A percentile compares a stretch with the other conserved stretches of the same genome.
Conservation (phyloP, 1,140 invertebrate genomes). For the Coptotermes formosanus region DNA sequence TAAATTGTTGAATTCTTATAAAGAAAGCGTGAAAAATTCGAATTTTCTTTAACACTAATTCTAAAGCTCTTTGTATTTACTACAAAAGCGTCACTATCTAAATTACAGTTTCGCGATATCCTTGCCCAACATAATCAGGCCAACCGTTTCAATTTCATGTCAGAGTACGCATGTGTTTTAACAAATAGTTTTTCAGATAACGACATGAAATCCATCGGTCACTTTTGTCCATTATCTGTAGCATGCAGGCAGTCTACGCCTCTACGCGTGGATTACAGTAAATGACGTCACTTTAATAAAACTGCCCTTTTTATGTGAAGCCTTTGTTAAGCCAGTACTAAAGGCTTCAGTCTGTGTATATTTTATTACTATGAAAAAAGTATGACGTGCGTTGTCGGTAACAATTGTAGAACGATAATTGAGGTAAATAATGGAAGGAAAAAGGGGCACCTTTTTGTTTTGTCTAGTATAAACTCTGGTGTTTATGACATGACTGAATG, state of each 20-base stretch:
- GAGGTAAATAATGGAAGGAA: background rate
- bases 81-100: no score
- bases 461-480: background rate
- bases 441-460: background rate
- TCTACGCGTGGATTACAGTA: background rate
- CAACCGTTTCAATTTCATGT: no score
- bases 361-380: background rate
- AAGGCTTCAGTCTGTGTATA: background rate
- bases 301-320: background rate
- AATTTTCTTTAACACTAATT: no score
- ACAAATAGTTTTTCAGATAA: background rate
- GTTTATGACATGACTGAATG: conserved; percentile 3
- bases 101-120: no score
- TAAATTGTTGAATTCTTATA: no score
- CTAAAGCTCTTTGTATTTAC: no score
- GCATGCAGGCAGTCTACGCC: background rate
- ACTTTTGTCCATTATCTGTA: conserved; percentile 1
- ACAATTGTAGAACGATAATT: background rate
- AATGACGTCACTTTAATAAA: background rate
- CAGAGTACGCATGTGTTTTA: background rate
- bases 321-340: background rate
- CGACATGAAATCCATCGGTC: background rate
- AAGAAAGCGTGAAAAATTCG: no score
- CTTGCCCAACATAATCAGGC: no score
- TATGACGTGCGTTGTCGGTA: background rate